Percentiles rank a stretch among this genome's conserved stretches.
Conservation (phyloP, 2,797 vertebrate genomes). For the Nothura maculosa region DNA sequence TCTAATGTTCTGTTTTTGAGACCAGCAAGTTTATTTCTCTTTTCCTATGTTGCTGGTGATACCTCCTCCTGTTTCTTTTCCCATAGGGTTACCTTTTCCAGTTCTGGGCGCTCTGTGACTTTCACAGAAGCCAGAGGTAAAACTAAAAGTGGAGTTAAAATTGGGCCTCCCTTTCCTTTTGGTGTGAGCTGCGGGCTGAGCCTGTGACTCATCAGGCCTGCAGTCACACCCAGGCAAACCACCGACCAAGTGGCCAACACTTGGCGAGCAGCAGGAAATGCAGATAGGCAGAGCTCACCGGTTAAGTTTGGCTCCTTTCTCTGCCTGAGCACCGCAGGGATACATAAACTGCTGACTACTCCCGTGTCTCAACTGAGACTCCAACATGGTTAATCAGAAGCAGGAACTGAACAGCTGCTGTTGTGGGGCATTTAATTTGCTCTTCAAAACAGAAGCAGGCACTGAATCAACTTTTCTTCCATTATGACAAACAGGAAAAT, state of each 20-base stretch:
- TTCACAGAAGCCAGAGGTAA: slow-evolving; percentile 30
- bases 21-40: not conserved
- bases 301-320: slow-evolving; percentile 3
- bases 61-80: not conserved
- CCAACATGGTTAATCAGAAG: not conserved
- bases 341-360: not conserved
- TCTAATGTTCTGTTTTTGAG: not conserved
- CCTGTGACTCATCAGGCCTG: slow-evolving; percentile 45
- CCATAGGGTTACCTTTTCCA: not conserved
- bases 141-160: slow-evolving; percentile 48
- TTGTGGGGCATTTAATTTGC: not conserved
- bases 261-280: slow-evolving; percentile 9
- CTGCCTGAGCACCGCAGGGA: not conserved
- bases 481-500: slow-evolving; percentile 24
- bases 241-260: not conserved
- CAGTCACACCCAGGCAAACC: slow-evolving; percentile 45
- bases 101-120: not conserved
- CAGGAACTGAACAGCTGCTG: slow-evolving; percentile 24
- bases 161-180: slow-evolving; percentile 35
- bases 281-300: not conserved
- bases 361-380: not conserved
- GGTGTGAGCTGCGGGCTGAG: slow-evolving; percentile 17
- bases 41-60: not conserved
- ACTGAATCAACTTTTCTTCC: slow-evolving; percentile 19
- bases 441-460: slow-evolving; percentile 11